phyloP scores from a whole-genome alignment of 2,797 vertebrate species.

The Phalanger gymnotis region DNA sequence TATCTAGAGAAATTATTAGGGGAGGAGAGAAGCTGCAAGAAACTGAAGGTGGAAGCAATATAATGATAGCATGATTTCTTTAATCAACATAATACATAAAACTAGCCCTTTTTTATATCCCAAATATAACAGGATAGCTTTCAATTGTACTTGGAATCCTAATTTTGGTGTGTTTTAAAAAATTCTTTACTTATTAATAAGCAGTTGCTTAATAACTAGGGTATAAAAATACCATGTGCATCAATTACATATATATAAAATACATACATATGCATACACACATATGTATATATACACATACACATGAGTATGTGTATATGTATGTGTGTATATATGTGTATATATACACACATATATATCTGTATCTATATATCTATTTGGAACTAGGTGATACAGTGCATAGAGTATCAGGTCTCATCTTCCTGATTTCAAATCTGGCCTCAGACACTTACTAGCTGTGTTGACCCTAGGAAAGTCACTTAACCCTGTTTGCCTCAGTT shows the following conservation, averaged over 20 bases:
- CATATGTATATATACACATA: too few relatives aligned
- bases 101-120: slow-evolving; percentile 9
- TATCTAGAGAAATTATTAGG: slow-evolving; percentile 14
- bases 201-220: slow-evolving; percentile 20
- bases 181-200: slow-evolving; percentile 25
- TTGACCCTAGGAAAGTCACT: background rate
- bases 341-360: too few relatives aligned
- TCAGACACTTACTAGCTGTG: background rate
- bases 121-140: slow-evolving; percentile 19
- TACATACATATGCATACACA: too few relatives aligned
- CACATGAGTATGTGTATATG: too few relatives aligned
- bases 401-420: background rate
- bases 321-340: too few relatives aligned
- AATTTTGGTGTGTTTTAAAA: background rate
- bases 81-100: slow-evolving; percentile 29
- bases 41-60: slow-evolving; percentile 18
- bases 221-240: slow-evolving; percentile 9
- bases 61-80: background rate
- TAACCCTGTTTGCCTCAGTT: background rate
- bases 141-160: background rate
- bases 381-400: background rate
- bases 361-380: background rate
- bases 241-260: background rate
- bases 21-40: background rate
- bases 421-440: background rate